These are phyloP conservation scores for Brachionus plicatilis DNA, from an alignment of 1,140 invertebrate genomes.

Conservation along the genomic window DNA sequence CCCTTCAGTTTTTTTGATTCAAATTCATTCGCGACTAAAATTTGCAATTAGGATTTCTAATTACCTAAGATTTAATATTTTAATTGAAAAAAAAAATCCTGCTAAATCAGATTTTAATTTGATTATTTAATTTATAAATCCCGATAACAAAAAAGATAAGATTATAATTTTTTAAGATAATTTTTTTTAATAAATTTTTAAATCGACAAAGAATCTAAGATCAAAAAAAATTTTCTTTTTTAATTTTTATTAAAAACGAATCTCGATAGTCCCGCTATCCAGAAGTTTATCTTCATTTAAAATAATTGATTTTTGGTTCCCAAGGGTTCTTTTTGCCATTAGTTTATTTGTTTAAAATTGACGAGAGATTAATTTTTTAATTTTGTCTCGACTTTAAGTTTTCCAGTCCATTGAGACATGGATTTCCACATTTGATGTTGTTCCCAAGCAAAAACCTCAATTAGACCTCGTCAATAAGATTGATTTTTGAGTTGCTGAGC, in stretches of 20 bases:
- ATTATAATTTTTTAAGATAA: too few species aligned
- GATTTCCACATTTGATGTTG: not conserved
- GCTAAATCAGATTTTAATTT: not conserved
- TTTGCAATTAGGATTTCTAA: not conserved
- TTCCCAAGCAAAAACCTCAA: not conserved
- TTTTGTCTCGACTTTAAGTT: not conserved
- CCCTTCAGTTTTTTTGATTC: not conserved
- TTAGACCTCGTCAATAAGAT: not conserved
- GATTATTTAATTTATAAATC: not conserved
- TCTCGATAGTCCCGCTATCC: not conserved
- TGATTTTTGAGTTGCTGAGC: not conserved
- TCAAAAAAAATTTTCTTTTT: too few species aligned
- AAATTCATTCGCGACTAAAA: not conserved
- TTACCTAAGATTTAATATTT: not conserved
- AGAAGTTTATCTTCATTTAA: not conserved
- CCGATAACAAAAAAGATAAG: not conserved
- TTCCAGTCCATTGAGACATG: not conserved
- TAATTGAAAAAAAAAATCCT: not conserved
- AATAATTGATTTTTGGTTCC: not conserved
- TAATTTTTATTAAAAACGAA: not conserved
- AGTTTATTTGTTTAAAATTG: not conserved
- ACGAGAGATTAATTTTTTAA: not conserved
- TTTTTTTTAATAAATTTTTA: too few species aligned
- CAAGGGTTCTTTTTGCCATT: not conserved
- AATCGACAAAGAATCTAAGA: too few species aligned